These are phyloP conservation scores for Apogon hyalosoma DNA, from an alignment of 2,797 vertebrate species.

Conservation along the genomic window DNA sequence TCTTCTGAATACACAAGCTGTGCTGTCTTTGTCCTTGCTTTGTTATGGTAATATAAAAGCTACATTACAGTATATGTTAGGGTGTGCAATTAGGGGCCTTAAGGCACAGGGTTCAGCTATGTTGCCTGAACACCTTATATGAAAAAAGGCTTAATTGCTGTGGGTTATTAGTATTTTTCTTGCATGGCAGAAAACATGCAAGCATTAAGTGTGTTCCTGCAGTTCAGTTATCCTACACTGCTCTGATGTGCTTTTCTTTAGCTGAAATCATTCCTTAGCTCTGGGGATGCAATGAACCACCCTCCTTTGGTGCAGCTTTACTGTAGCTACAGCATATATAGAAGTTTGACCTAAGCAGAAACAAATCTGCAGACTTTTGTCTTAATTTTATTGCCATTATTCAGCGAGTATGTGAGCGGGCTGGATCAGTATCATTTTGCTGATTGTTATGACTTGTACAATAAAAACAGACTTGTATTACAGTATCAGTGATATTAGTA, in stretches of 20 bases:
- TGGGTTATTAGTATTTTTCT: conserved; percentile 48
- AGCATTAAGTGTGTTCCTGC: conserved; percentile 22
- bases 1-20: conserved; percentile 12
- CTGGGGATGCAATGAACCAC: conserved; percentile 26
- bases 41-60: conserved; percentile 34
- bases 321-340: conserved; percentile 23
- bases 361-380: conserved; percentile 12
- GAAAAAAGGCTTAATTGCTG: conserved; percentile 56
- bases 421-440: conserved; percentile 16
- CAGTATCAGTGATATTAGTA: conserved; percentile 34
- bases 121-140: conserved; percentile 38
- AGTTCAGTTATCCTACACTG: conserved; percentile 44
- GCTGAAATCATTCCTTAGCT: conserved; percentile 50
- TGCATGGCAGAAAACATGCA: conserved; percentile 38
- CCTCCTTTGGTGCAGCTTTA: conserved; percentile 34
- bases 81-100: conserved; percentile 29
- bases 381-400: conserved; percentile 6
- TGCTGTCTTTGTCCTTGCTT: background rate
- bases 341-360: conserved; percentile 17
- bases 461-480: conserved; percentile 32
- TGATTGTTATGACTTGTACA: conserved; percentile 28
- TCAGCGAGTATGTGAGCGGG: conserved; percentile 5
- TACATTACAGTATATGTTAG: conserved; percentile 10
- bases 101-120: conserved; percentile 13
- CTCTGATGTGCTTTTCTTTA: conserved; percentile 48